Evolutionary conservation across 2,888 invertebrate genomes (phyloP), one percentile per base, ranked within the genome.

Genomic region (Marronus borbonicus): DNA sequence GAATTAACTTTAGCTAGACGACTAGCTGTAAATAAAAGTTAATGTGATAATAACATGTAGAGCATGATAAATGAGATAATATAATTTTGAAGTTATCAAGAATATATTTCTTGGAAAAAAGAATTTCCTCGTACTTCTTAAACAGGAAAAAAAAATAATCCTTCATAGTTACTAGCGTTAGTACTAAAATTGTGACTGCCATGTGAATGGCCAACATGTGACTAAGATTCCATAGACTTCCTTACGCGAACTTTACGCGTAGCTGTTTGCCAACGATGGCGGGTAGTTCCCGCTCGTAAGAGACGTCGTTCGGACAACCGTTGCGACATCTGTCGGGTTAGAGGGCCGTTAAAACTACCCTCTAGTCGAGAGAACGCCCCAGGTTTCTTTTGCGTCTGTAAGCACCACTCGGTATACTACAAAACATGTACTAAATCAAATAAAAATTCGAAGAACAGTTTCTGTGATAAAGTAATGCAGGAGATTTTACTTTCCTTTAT

Each of bases 211-310:
- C 8, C n/a, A 60, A 76, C 39, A 70, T 20, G 77, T 77, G 82
- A 55, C 20, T 20, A 55, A 55, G 5, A 14, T 62, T 28, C 5
- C 14, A 31, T 17, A 7, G 55, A 14, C 14, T 24, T 24, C 39
- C 94, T 93, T 94, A 94, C 94, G 91, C 93, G 93, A 89, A 93
- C 93, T 92, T 93, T 94, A 86, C 93, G 93, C 87, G 94, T 93
- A 88, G 93, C 93, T 82, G 88, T 91, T 86, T 91, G 92, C 93
- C 94, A 93, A 86, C 92, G 92, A 86, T 92, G 92, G 84, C 86
- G 86, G 76, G 87, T 86, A 55, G 88, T 88, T 77, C 85, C 85
- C 62, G 87, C 85, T 72, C 87, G 85, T 83, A 86, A 83, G 77
- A 87, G 83, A 83, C 90, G 89, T 84, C 90, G 91, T 87, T 90